phyloP scores from a whole-genome alignment of 1,140 invertebrate species.

The Globodera ellingtonae region DNA sequence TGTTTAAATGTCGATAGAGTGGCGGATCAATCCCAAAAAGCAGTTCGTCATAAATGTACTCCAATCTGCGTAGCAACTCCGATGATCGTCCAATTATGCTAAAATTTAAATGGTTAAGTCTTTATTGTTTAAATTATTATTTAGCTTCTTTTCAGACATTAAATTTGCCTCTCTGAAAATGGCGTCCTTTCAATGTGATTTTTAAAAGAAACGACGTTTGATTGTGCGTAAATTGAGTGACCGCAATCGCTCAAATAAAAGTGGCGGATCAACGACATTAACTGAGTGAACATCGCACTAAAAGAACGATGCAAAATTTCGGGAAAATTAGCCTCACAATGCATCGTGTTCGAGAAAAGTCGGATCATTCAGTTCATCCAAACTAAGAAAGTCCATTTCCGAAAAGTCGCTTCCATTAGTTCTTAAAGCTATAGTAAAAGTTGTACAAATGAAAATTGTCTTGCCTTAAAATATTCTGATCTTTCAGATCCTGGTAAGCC shows the following conservation, averaged over 20 bases:
- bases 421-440: not conserved
- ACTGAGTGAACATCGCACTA: slow-evolving; percentile 72
- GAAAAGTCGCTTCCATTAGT: slow-evolving; percentile 53
- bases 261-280: slow-evolving; percentile 76
- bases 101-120: slow-evolving; percentile 28
- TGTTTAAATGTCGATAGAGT: slow-evolving; percentile 73
- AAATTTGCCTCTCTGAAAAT: slow-evolving; percentile 22
- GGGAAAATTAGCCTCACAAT: slow-evolving; percentile 62
- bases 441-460: not conserved
- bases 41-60: slow-evolving; percentile 74
- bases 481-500: slow-evolving; percentile 68
- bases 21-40: slow-evolving; percentile 73
- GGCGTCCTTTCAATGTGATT: slow-evolving; percentile 8
- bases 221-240: not conserved
- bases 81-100: slow-evolving; percentile 51
- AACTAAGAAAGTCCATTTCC: slow-evolving; percentile 68
- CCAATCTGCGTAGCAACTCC: slow-evolving; percentile 74
- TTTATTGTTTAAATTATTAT: not conserved
- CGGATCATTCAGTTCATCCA: slow-evolving; percentile 72
- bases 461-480: slow-evolving; percentile 38
- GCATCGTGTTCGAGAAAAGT: slow-evolving; percentile 76
- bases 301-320: slow-evolving; percentile 14
- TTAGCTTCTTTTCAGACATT: not conserved
- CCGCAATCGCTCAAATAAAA: slow-evolving; percentile 73
- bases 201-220: not conserved